Evolutionary conservation across 2,797 vertebrate genomes (phyloP).

Genomic region (Hydrocynus forskahlii): DNA sequence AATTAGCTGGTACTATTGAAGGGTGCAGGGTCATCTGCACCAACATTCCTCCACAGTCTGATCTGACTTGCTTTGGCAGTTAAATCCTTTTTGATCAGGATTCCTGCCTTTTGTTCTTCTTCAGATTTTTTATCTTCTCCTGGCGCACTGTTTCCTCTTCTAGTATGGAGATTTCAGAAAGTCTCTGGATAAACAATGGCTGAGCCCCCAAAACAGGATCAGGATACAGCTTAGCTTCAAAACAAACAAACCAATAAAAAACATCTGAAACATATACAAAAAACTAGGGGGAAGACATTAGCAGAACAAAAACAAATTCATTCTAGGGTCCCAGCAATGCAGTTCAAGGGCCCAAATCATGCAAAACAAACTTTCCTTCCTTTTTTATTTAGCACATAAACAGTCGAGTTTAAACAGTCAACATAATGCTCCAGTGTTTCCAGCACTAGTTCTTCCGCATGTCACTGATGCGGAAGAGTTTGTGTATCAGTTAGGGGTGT

Average conservation of each 20-base stretch:
- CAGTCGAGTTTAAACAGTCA: too few species aligned
- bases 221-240: constrained; percentile 66
- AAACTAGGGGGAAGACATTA: background rate
- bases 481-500: too few species aligned
- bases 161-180: constrained; percentile 74
- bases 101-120: constrained; percentile 65
- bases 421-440: too few species aligned
- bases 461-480: too few species aligned
- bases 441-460: too few species aligned
- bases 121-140: constrained; percentile 73
- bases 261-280: background rate
- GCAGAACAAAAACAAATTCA: too few species aligned
- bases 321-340: too few species aligned
- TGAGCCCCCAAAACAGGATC: constrained; percentile 73
- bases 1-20: too few species aligned
- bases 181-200: constrained; percentile 69
- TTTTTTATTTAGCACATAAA: too few species aligned
- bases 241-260: constrained; percentile 12
- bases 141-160: constrained; percentile 72
- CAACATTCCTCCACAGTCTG: constrained; percentile 42
- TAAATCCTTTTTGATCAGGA: constrained; percentile 56
- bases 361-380: too few species aligned
- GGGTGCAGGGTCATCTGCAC: too few species aligned
- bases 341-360: too few species aligned
- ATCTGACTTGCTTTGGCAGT: background rate